Base-by-base conservation (phyloP, 1,140 invertebrate genomes). In the Rhagoletis zephyria region DNA sequence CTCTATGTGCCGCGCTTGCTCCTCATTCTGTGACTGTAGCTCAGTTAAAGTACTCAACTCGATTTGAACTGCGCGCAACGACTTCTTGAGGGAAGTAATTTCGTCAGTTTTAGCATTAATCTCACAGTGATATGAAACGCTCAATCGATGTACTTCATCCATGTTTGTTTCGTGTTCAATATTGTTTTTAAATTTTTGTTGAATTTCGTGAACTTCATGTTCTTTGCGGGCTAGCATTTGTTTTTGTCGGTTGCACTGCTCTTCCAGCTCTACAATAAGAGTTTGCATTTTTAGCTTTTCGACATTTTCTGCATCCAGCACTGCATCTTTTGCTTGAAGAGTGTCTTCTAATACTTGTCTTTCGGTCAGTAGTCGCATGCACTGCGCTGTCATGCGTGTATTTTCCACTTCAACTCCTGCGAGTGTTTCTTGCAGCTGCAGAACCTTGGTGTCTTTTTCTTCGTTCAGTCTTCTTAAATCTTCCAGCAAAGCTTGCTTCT, bases 41-140 rank as follows among this genome's bases (percentile, higher is more conserved):
- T 92, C 88, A 1, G 89, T 89, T 88, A 92, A 89, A 10, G 90
- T 56, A 51, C 88, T 9, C 48, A 92, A 19, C 74, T 92, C 91
- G 2, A 77, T 65, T 45, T 90, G 90, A 1, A 92, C 86, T 60
- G 90, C 89, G 7, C 89, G 67, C 0, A 92, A 87, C 0, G 89
- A 87, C 10, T 89, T 89, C 30, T 91, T 92, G 0, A 92, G 88
- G 4, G 88, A 63, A 6, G 89, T 89, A 51, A 92, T 91, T 85
- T 92, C 91, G 16, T 85, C 89, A 0, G 90, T 90, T 88, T 92
- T 92, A 7, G 81, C 86, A 86, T 90, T 91, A 16, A 92, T 92
- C 45, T 91, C 90, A 9, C 89, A 87, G 9, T 92, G 90, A 85
- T 90, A 92, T 30, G 89, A 87, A 19, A 92, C 30, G 61, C 91